Evolutionary conservation across 2,888 invertebrate genomes (phyloP).

Genomic region (Cheilosia variabilis): DNA sequence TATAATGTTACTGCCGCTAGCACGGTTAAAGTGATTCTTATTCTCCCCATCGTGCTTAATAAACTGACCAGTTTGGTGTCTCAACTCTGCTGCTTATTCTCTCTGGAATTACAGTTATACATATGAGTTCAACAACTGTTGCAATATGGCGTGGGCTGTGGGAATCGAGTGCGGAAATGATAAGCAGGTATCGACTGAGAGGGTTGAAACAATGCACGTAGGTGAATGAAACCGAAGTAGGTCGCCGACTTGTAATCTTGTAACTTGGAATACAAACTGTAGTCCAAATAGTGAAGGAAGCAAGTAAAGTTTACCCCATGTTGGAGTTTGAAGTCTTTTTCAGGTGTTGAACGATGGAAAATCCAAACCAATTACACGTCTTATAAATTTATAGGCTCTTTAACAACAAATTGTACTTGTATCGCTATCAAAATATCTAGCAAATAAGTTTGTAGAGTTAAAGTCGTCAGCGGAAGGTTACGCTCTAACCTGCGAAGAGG

Average conservation of each 20-base stretch:
- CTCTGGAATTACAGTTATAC: conserved; percentile 34
- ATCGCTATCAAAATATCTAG: no score
- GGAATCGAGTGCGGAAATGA: conserved; percentile 30
- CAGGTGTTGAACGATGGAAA: not conserved
- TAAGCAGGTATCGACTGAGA: not conserved
- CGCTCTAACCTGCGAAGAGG: no score
- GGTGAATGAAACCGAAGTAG: conserved; percentile 28
- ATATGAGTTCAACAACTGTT: not conserved
- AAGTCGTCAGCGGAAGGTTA: no score
- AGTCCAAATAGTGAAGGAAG: not conserved
- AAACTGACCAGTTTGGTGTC: conserved; percentile 20
- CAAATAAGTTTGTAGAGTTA: no score
- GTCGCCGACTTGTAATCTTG: conserved; percentile 53
- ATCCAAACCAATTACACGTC: no score
- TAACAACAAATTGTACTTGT: no score
- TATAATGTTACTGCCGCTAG: conserved; percentile 25
- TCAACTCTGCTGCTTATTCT: conserved; percentile 51
- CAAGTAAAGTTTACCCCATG: conserved; percentile 2
- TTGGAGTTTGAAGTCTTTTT: not conserved
- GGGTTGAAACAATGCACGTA: conserved; percentile 1
- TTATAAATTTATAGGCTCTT: no score
- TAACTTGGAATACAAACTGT: conserved; percentile 16
- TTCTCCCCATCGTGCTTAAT: conserved; percentile 43
- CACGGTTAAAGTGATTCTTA: conserved; percentile 36
- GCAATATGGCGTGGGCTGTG: not conserved